Evolutionary conservation across 1,140 invertebrate genomes (phyloP).

Genomic region (Aphis gossypii): DNA sequence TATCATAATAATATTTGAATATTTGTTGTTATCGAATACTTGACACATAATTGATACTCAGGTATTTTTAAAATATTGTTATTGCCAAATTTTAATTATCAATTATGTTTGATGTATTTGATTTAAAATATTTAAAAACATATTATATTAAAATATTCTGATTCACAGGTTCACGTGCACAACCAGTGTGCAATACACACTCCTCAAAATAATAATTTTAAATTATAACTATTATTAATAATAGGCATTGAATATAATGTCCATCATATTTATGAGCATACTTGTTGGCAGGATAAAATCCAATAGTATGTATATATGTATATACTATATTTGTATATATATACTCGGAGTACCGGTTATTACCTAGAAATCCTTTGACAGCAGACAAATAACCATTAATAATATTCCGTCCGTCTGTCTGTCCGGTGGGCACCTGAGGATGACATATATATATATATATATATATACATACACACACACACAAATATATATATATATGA

Average conservation of each 20-base stretch:
- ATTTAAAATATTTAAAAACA: too few species aligned
- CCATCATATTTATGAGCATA: neutral
- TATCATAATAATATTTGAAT: too few species aligned
- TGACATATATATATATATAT: neutral
- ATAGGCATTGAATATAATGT: neutral
- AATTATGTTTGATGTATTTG: too few species aligned
- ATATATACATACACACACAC: neutral
- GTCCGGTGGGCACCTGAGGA: conserved; percentile 14
- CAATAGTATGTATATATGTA: neutral
- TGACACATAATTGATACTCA: too few species aligned
- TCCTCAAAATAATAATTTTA: neutral
- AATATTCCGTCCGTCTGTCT: conserved; percentile 15
- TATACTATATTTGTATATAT: neutral
- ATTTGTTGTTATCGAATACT: too few species aligned
- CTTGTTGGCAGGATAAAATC: neutral
- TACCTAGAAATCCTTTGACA: conserved; percentile 27
- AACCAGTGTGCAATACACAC: too few species aligned
- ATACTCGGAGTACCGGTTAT: neutral
- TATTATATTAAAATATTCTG: too few species aligned
- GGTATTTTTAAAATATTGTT: too few species aligned
- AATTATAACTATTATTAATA: neutral
- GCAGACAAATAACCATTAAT: conserved; percentile 51
- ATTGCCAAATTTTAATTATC: too few species aligned
- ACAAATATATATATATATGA: neutral
- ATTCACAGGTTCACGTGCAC: too few species aligned